phyloP scores from a whole-genome alignment of 1,140 invertebrate species.

The Eurosta solidaginis region DNA sequence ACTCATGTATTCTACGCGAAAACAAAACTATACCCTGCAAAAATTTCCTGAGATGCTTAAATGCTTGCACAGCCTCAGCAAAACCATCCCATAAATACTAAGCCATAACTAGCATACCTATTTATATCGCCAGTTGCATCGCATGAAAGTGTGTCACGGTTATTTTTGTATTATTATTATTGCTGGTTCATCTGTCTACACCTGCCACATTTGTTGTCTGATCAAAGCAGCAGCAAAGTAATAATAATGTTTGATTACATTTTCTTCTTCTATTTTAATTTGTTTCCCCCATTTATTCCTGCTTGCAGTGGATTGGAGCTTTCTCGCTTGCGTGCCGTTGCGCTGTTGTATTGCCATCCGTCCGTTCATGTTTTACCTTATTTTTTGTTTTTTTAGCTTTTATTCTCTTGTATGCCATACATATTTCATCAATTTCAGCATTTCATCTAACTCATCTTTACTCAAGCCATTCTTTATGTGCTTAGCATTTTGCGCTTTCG shows the following conservation, averaged over 20 bases:
- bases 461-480: not conserved
- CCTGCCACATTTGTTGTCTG: not conserved
- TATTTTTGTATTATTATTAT: too few relatives aligned
- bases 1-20: too few relatives aligned
- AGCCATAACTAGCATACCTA: too few relatives aligned
- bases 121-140: too few relatives aligned
- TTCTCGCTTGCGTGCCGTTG: not conserved
- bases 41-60: too few relatives aligned
- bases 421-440: slow-evolving; percentile 1
- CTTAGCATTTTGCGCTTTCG: not conserved
- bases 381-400: not conserved
- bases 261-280: not conserved
- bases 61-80: too few relatives aligned
- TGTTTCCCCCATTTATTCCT: not conserved
- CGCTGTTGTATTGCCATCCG: not conserved
- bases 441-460: not conserved
- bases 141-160: slow-evolving; percentile 14
- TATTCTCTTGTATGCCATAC: not conserved
- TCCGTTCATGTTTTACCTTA: not conserved
- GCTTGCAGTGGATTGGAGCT: not conserved
- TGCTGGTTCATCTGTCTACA: not conserved
- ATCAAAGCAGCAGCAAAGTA: not conserved
- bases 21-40: too few relatives aligned
- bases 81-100: too few relatives aligned
- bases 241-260: slow-evolving; percentile 2